phyloP scores from a whole-genome alignment of 2,888 invertebrate species.

The Synanthedon vespiformis region DNA sequence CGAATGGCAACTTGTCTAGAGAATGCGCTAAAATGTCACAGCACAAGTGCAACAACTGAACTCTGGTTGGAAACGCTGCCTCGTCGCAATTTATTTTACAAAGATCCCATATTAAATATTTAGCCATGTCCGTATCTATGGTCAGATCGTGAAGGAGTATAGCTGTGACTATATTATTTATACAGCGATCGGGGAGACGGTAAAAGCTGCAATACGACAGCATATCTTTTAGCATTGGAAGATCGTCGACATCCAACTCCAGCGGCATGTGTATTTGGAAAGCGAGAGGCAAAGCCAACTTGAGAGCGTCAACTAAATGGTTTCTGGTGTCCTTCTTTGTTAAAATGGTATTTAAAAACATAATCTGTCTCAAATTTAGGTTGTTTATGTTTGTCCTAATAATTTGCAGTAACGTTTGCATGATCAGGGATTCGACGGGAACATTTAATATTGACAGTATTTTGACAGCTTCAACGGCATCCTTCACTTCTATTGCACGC shows the following conservation, averaged over 20 bases:
- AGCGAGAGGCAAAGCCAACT: conserved; percentile 74
- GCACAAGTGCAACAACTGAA: conserved; percentile 63
- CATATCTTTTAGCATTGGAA: conserved; percentile 61
- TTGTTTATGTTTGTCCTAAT: conserved; percentile 72
- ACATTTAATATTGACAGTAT: conserved; percentile 70
- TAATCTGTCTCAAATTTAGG: conserved; percentile 71
- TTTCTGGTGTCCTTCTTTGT: conserved; percentile 51
- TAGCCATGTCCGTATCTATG: conserved; percentile 53
- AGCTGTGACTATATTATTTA: conserved; percentile 64
- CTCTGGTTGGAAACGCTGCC: conserved; percentile 42
- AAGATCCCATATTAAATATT: conserved; percentile 69
- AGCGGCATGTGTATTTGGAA: conserved; percentile 73
- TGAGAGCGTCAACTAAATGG: conserved; percentile 74
- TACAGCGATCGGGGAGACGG: conserved; percentile 57
- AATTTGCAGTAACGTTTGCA: conserved; percentile 74
- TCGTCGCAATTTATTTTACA: conserved; percentile 57
- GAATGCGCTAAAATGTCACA: conserved; percentile 55
- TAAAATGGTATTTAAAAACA: conserved; percentile 73
- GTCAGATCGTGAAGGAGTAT: conserved; percentile 52
- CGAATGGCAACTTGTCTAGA: conserved; percentile 47
- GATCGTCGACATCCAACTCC: conserved; percentile 69
- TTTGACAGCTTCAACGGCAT: conserved; percentile 72
- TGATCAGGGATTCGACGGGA: conserved; percentile 67
- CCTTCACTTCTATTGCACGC: conserved; percentile 61
- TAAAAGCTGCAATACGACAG: conserved; percentile 64